Evolutionary conservation across 2,888 invertebrate species (phyloP).

Genomic region (Zygogramma bicolorata): DNA sequence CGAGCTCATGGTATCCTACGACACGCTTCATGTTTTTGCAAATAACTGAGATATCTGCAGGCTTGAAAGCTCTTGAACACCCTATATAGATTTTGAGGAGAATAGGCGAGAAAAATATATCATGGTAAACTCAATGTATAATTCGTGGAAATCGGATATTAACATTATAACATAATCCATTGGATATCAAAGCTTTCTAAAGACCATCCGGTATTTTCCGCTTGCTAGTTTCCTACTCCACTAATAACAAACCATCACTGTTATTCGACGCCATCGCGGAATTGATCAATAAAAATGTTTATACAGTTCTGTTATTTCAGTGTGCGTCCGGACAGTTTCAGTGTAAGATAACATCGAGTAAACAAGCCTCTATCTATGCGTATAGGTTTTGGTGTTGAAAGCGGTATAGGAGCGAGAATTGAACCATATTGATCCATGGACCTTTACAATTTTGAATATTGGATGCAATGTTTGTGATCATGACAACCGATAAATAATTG

Average conservation of each 20-base stretch:
- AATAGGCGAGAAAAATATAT: too few species aligned
- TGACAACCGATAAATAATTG: background rate
- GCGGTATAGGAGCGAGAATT: conserved; percentile 20
- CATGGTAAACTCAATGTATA: too few species aligned
- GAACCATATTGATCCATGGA: conserved; percentile 4
- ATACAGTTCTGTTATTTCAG: conserved; percentile 34
- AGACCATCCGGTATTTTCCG: background rate
- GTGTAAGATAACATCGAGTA: conserved; percentile 33
- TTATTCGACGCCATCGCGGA: conserved; percentile 29
- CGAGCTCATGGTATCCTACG: too few species aligned
- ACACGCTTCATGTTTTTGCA: too few species aligned
- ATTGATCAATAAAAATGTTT: conserved; percentile 40
- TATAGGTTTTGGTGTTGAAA: conserved; percentile 22
- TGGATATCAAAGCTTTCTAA: background rate
- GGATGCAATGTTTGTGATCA: background rate
- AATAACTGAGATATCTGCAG: too few species aligned
- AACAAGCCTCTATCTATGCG: conserved; percentile 28
- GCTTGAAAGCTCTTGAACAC: too few species aligned
- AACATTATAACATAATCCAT: background rate
- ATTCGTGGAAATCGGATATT: too few species aligned
- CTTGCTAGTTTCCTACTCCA: background rate
- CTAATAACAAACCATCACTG: conserved; percentile 12
- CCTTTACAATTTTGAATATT: conserved; percentile 9
- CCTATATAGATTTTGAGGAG: too few species aligned
- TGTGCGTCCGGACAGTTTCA: conserved; percentile 27